A percentile compares a stretch with the other conserved stretches of the same genome.
These are phyloP conservation scores for Drosophila anomelani DNA, from an alignment of 2,888 invertebrate species.

Conservation along the genomic window DNA sequence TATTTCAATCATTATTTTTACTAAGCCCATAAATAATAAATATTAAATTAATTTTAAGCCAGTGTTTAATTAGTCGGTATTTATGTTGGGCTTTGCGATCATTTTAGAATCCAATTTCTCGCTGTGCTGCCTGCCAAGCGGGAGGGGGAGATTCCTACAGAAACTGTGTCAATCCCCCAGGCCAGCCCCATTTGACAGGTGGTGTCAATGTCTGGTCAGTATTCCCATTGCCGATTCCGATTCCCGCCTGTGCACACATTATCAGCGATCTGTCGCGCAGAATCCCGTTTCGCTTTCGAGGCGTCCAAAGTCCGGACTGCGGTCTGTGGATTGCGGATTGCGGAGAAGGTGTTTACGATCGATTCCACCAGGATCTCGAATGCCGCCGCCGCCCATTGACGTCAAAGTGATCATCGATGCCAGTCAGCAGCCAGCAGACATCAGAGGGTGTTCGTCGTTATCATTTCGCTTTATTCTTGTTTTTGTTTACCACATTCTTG, in stretches of 20 bases:
- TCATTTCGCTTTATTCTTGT: conserved; percentile 26
- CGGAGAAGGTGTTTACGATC: conserved; percentile 70
- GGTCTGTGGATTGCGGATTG: background rate
- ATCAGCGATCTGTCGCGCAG: conserved; percentile 23
- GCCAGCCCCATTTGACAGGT: conserved; percentile 25
- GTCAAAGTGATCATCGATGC: conserved; percentile 53
- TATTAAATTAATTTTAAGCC: background rate
- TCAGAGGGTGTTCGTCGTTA: conserved; percentile 56
- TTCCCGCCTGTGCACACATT: conserved; percentile 1
- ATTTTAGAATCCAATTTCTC: background rate
- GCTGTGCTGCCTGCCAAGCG: background rate
- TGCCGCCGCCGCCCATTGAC: conserved; percentile 55
- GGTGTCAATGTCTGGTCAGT: conserved; percentile 38
- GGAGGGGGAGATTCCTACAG: background rate
- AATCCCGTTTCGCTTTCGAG: conserved; percentile 38
- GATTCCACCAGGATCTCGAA: conserved; percentile 70
- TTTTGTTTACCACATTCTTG: conserved; percentile 46
- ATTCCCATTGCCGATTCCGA: conserved; percentile 2
- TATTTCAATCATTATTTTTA: background rate
- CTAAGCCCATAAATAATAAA: no score
- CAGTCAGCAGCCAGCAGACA: conserved; percentile 14
- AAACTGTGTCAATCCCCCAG: conserved; percentile 46
- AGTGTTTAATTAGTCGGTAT: no score
- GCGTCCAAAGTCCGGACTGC: conserved; percentile 62
- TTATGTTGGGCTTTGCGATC: no score